phyloP scores from a whole-genome alignment of 2,888 invertebrate species.

The Brassicogethes aeneus region DNA sequence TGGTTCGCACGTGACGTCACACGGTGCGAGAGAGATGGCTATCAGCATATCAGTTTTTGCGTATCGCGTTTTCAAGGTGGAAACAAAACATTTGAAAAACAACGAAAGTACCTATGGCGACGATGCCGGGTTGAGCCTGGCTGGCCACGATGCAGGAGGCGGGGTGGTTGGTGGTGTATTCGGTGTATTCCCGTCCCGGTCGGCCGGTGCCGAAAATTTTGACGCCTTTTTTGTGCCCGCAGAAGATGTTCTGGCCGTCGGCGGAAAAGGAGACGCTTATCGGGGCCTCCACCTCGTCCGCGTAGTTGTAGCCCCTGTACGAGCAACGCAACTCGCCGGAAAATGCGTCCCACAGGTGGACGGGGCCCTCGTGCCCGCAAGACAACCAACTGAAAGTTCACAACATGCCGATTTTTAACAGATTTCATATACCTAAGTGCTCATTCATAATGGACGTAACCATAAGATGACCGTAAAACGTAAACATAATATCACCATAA shows the following conservation, averaged over 20 bases:
- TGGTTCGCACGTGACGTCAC: too few species aligned
- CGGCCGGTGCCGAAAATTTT: constrained; percentile 74
- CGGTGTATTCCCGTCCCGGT: constrained; percentile 55
- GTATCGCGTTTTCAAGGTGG: too few species aligned
- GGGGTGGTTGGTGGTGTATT: constrained; percentile 50
- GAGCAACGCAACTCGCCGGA: constrained; percentile 72
- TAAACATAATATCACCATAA: too few species aligned
- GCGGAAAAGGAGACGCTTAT: constrained; percentile 68
- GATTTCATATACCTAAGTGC: too few species aligned
- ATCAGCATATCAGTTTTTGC: too few species aligned
- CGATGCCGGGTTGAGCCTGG: constrained; percentile 42
- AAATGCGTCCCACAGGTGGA: constrained; percentile 93
- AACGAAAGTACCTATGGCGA: constrained; percentile 42
- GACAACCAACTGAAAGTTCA: constrained; percentile 75
- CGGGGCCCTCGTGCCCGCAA: constrained; percentile 74
- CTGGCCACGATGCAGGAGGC: constrained; percentile 54
- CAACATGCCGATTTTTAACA: too few species aligned
- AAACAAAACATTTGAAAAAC: too few species aligned
- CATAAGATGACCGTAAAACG: too few species aligned
- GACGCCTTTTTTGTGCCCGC: constrained; percentile 81
- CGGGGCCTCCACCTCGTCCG: constrained; percentile 84
- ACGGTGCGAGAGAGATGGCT: too few species aligned
- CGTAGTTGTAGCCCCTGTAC: constrained; percentile 63
- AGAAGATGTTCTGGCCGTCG: constrained; percentile 68
- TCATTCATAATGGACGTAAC: too few species aligned